Evolutionary conservation across 2,888 invertebrate genomes (phyloP), one percentile per base, ranked within the genome.

Genomic region (Lithophane leautieri): DNA sequence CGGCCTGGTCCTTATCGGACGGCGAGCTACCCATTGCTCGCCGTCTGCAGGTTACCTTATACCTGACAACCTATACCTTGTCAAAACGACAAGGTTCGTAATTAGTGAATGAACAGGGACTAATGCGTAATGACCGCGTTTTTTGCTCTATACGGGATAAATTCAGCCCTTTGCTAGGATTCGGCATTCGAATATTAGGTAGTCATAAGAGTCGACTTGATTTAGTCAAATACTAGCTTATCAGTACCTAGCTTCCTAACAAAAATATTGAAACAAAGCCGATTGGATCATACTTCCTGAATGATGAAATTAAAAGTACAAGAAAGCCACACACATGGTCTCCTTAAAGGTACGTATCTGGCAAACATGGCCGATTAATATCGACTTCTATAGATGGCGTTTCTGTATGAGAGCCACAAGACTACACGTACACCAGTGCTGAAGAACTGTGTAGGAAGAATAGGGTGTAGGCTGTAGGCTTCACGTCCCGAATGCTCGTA

Each of bases 71-170:
- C 6, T 54, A 11, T 42, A 58, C 40, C 54, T 77, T 62, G 42
- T 16, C 52, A 22, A 16, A 82, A 69, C 78, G 70, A 70, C 47
- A 50, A 60, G 70, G 50, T 65, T 60, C 50, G 78, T 82, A 79
- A 82, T 79, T 79, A 54, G 25, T 54, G 82, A 82, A 82, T 82
- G 78, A 79, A 79, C 70, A 70, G 79, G 16, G 70, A 56, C 79
- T 78, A 82, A 79, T 79, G 82, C 78, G 70, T 82, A 82, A 65
- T 76, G 78, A 69, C 25, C 63, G 42, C 34, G 54, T 25, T 82
- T 79, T 79, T 82, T 70, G 63, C 82, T 69, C 40, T 19, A 0
- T 4, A 47, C 40, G 47, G 54, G 65, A 78, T 78, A 61, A 22
- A 62, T 62, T 67, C 25, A n/a, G 47, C 7, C 28, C 50, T 76